Conservation (phyloP, 2,888 invertebrate genomes). For the Catocala sponsa region DNA sequence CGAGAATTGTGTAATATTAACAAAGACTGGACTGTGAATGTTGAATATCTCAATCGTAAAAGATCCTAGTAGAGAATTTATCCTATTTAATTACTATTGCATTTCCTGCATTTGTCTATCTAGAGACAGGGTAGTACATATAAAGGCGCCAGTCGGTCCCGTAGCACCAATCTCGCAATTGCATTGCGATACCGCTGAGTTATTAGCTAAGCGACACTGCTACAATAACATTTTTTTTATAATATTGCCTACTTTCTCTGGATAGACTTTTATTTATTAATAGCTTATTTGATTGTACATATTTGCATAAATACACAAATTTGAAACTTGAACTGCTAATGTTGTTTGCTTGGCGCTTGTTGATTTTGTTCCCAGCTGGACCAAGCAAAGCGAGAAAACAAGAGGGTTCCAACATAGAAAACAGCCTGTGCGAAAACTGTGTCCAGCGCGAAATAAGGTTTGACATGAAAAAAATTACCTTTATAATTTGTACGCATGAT, state of each 20-base stretch:
- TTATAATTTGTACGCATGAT: constrained; percentile 64
- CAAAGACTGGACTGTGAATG: too few relatives aligned
- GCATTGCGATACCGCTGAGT: too few relatives aligned
- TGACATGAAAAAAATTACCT: constrained; percentile 66
- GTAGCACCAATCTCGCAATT: too few relatives aligned
- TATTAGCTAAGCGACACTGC: constrained; percentile 5
- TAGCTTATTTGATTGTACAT: neutral
- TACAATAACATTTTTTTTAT: neutral
- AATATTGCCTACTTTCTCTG: constrained; percentile 4
- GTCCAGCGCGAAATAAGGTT: constrained; percentile 74
- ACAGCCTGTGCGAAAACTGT: constrained; percentile 70
- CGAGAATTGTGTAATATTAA: too few relatives aligned
- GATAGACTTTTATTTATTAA: neutral
- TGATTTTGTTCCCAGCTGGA: constrained; percentile 82
- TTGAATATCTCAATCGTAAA: too few relatives aligned
- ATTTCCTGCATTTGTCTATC: too few relatives aligned
- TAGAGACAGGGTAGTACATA: too few relatives aligned
- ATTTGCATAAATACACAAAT: constrained; percentile 9
- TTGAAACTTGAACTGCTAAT: constrained; percentile 55
- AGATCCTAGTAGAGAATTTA: too few relatives aligned
- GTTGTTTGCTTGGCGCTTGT: constrained; percentile 79
- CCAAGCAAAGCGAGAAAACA: constrained; percentile 71
- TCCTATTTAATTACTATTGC: too few relatives aligned
- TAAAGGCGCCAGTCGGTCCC: too few relatives aligned
- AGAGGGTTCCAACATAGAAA: constrained; percentile 59